These are phyloP conservation scores for Myotis lucifugus DNA, from an alignment of 2,113 vertebrate genomes.

Conservation along the genomic window DNA sequence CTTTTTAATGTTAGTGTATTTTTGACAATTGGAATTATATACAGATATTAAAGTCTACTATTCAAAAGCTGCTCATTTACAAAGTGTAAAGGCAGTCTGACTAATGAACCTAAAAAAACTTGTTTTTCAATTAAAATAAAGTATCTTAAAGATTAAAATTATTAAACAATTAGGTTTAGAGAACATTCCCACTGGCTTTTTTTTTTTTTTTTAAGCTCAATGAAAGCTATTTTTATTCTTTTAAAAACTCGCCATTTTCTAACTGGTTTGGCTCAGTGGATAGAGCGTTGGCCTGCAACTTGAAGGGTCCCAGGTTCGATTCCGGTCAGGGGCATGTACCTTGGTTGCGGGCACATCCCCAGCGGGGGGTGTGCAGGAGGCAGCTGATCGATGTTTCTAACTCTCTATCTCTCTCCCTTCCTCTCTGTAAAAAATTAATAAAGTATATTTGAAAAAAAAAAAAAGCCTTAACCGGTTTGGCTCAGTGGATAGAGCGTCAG, in stretches of 20 bases:
- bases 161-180: constrained; percentile 23
- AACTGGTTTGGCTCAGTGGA: too few relatives aligned
- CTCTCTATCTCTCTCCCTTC: too few relatives aligned
- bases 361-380: too few relatives aligned
- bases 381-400: too few relatives aligned
- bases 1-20: background rate
- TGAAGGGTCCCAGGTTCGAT: too few relatives aligned
- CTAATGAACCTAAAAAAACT: background rate
- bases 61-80: constrained; percentile 32
- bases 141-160: constrained; percentile 33
- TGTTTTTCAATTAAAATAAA: constrained; percentile 35
- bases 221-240: constrained; percentile 47
- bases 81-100: background rate
- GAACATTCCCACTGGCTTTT: background rate
- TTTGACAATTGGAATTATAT: constrained; percentile 43
- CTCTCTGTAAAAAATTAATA: too few relatives aligned
- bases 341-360: too few relatives aligned
- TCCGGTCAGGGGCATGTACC: too few relatives aligned
- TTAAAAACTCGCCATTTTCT: background rate
- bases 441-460: too few relatives aligned
- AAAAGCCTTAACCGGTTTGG: too few relatives aligned
- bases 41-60: constrained; percentile 14
- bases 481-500: too few relatives aligned
- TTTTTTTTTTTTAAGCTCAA: background rate
- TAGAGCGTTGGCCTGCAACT: too few relatives aligned